Evolutionary conservation across 2,113 vertebrate genomes (phyloP).

Genomic region (Ahaetulla prasina): DNA sequence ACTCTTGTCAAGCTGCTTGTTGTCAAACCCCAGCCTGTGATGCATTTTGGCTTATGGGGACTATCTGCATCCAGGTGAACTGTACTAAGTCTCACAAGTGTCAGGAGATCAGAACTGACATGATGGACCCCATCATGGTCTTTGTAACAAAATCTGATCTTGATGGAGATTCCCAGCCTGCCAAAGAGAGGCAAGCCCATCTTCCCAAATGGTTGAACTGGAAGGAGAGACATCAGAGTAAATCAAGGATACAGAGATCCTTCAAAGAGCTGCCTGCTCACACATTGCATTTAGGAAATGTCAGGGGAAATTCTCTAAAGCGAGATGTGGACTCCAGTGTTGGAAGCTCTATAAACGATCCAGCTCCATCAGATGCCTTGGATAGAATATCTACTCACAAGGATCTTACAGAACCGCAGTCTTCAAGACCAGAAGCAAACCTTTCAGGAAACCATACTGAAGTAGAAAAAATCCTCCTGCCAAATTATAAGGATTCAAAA

Average conservation of each 20-base stretch:
- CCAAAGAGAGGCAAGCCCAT: slow-evolving; percentile 19
- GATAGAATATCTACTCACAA: not conserved
- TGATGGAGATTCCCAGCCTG: slow-evolving; percentile 22
- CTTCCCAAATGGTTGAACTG: slow-evolving; percentile 45
- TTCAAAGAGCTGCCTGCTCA: not conserved
- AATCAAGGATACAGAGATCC: slow-evolving; percentile 29
- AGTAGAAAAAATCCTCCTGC: not conserved
- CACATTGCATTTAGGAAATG: slow-evolving; percentile 7
- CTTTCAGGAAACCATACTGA: not conserved
- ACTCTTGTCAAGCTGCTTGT: slow-evolving; percentile 69
- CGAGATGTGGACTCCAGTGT: slow-evolving; percentile 20
- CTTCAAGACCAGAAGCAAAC: slow-evolving; percentile 10
- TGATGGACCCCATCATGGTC: slow-evolving; percentile 62
- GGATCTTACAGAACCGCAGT: slow-evolving; percentile 11
- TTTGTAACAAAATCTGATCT: slow-evolving; percentile 64
- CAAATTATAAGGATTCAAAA: not conserved
- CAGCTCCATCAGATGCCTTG: not conserved
- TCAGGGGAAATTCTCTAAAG: slow-evolving; percentile 24
- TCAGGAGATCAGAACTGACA: slow-evolving; percentile 50
- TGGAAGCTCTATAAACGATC: not conserved
- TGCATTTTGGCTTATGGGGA: slow-evolving; percentile 73
- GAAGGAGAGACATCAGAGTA: slow-evolving; percentile 27
- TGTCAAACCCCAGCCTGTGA: slow-evolving; percentile 69
- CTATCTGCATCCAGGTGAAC: slow-evolving; percentile 70
- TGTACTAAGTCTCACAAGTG: slow-evolving; percentile 64